These are phyloP conservation scores for Empidonax alnorum DNA, from an alignment of 2,113 vertebrate species.

Conservation along the genomic window DNA sequence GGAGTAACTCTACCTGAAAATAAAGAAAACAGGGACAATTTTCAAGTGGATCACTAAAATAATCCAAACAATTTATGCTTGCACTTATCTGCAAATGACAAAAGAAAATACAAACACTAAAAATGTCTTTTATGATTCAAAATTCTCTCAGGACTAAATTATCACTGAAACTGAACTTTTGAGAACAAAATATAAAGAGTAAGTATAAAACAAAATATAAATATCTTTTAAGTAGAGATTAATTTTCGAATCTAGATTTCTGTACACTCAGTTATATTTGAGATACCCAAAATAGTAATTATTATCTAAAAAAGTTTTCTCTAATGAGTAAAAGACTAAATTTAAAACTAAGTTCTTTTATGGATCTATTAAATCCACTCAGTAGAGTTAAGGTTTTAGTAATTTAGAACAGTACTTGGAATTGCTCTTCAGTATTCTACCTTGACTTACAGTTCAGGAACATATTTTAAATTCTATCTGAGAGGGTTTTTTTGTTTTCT, in stretches of 20 bases:
- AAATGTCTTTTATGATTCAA: background rate
- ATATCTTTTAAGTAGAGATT: background rate
- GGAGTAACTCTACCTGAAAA: background rate
- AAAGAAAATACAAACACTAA: background rate
- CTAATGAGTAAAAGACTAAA: background rate
- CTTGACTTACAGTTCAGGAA: background rate
- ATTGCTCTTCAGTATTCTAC: background rate
- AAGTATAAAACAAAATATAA: background rate
- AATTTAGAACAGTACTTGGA: background rate
- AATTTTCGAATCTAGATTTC: background rate
- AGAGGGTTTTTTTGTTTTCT: background rate
- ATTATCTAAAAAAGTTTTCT: background rate
- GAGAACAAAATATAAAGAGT: background rate
- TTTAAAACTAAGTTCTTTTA: background rate
- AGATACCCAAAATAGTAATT: background rate
- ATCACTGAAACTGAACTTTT: background rate
- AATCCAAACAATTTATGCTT: background rate
- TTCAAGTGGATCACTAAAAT: background rate
- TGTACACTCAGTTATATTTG: background rate
- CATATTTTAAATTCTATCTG: background rate
- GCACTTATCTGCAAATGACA: background rate
- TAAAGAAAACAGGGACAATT: background rate
- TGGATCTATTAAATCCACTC: background rate
- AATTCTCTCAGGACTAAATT: background rate
- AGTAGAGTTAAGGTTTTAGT: background rate